Base-by-base conservation (phyloP, 92 coral and sea anemone species). In the Muricea muricata region DNA sequence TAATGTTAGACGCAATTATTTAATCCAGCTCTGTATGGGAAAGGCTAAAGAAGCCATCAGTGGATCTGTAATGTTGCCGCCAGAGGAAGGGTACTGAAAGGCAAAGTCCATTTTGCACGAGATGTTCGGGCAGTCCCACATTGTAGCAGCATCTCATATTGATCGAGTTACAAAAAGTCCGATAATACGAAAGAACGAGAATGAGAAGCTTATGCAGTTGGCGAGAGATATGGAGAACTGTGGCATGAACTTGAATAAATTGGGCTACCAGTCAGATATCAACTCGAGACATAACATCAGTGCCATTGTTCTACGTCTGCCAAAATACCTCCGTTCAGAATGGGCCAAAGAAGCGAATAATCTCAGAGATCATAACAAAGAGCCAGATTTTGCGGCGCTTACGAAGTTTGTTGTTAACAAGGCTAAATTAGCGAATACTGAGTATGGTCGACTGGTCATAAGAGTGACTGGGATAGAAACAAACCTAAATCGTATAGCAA, bases 1-100 rank as follows among this genome's bases (percentile, higher is more conserved):
- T 9, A 65, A 65, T 7, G 37, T 65, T 12, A 25, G 32, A 23
- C 79, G 79, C 8, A 40, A 73, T 34, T 73, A 35, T 24, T 37
- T 73, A 60, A 73, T 41, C 15, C 79, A 73, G 46, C 60, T 73
- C 12, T 73, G 30, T 20, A 14, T 12, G n/a, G 65, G 65, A 1
- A 75, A 50, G 41, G 81, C 81, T 47, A 75, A 75, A 50, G 81
- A 75, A 17, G 81, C 81, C 63, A 75, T 75, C 14, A 75, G 65
- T 33, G 81, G 81, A 26, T 47, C 81, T 10, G 65, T 75, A 18
- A 46, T 75, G 65, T 18, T 75, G 14, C 23, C 81, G n/a, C 65
- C 81, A 20, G 65, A 75, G 28, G 81, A 75, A 23, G 81, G 81
- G 8, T 75, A 24, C 12, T 18, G 50, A 13, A 75, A 75, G 41